Conservation (phyloP, 1,140 invertebrate genomes). For the Mercenaria mercenaria region DNA sequence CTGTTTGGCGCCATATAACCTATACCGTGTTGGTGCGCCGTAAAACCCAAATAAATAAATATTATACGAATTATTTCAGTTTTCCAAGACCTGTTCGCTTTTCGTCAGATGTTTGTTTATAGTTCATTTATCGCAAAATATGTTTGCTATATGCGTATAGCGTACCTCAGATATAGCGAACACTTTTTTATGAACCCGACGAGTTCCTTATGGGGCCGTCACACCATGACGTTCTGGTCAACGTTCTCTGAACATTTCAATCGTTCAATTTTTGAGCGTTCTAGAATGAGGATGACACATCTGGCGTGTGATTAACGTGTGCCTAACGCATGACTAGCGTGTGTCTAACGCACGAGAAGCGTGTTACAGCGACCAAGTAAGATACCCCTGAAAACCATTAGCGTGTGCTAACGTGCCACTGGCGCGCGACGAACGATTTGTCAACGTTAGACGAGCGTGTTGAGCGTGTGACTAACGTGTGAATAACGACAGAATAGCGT, state of each 20-base stretch:
- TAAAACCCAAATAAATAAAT: too few species aligned
- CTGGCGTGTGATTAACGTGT: constrained; percentile 21
- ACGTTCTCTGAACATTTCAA: constrained; percentile 2
- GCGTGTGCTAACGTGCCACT: constrained; percentile 33
- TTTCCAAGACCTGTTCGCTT: too few species aligned
- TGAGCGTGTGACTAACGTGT: constrained; percentile 40
- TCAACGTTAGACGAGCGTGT: constrained; percentile 29
- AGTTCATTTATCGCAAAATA: too few species aligned
- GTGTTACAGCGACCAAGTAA: constrained; percentile 32
- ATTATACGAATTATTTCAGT: too few species aligned
- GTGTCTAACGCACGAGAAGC: constrained; percentile 41
- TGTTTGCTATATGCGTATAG: too few species aligned
- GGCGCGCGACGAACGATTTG: constrained; percentile 8
- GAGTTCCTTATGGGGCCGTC: too few species aligned
- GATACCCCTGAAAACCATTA: constrained; percentile 31
- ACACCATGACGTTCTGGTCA: too few species aligned
- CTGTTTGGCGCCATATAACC: too few species aligned
- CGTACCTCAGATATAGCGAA: too few species aligned
- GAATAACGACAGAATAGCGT: constrained; percentile 8
- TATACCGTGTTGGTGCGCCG: too few species aligned
- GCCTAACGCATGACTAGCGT: constrained; percentile 34
- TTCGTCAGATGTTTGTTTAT: too few species aligned
- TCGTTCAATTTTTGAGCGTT: constrained; percentile 3
- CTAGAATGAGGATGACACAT: background rate
- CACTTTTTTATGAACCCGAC: too few species aligned